These are phyloP conservation scores for Drosophila tropicalis DNA, from an alignment of 1,140 invertebrate species.

Conservation along the genomic window DNA sequence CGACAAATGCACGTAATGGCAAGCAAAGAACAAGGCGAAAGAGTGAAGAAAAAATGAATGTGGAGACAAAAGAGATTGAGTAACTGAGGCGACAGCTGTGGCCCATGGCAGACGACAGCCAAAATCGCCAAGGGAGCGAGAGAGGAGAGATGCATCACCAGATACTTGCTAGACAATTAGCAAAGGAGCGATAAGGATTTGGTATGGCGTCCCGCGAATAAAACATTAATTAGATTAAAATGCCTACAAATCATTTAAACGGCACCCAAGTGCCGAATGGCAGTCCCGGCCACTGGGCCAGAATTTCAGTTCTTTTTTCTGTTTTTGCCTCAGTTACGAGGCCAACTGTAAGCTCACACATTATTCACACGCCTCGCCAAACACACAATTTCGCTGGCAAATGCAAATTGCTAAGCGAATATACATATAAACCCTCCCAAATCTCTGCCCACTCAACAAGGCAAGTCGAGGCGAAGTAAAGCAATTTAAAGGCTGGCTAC, in stretches of 20 bases:
- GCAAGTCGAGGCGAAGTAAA: constrained; percentile 34
- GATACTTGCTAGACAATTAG: constrained; percentile 62
- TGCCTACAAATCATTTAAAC: constrained; percentile 74
- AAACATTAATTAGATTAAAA: constrained; percentile 77
- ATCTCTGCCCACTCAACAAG: not conserved
- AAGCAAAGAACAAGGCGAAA: constrained; percentile 28
- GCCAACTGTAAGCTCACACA: constrained; percentile 70
- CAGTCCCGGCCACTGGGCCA: not conserved
- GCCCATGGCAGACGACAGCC: not conserved
- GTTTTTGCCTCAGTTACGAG: constrained; percentile 24
- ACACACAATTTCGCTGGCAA: constrained; percentile 71
- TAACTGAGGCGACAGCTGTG: constrained; percentile 26
- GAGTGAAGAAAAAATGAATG: constrained; percentile 8
- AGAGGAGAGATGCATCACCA: not conserved
- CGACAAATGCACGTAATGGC: constrained; percentile 66
- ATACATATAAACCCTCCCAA: constrained; percentile 17
- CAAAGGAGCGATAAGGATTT: constrained; percentile 29
- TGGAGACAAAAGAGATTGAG: constrained; percentile 1
- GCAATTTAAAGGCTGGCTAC: constrained; percentile 59
- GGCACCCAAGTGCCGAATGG: constrained; percentile 51
- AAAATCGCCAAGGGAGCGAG: not conserved
- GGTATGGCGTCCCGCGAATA: constrained; percentile 30
- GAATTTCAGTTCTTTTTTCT: not conserved
- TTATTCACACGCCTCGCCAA: constrained; percentile 72
- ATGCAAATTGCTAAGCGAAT: constrained; percentile 64